Base-by-base conservation (phyloP, 2,797 vertebrate genomes). In the Pantherophis alleghaniensis region DNA sequence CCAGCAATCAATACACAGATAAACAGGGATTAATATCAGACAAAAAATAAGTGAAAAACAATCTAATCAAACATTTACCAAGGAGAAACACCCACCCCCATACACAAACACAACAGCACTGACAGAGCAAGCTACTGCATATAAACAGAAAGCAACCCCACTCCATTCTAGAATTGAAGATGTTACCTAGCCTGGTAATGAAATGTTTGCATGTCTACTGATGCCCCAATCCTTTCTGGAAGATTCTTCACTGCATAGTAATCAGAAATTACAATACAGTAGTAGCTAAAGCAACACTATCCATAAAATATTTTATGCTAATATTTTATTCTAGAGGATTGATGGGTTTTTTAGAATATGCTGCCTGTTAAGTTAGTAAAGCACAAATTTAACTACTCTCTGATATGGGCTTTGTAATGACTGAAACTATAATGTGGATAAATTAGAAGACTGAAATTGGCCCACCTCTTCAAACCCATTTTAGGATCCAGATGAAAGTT, bases 401-500 rank as follows among this genome's bases (percentile, higher is more conserved):
- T 88, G 61, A 74, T 87, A 90, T 14, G 28, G 18, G 18, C 57
- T 2, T 55, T 74, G 60, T 93, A 90, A 90, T 93, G 18, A 87
- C n/a, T 28, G 63, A 90, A 90, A 20, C 14, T 47, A 69, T 69
- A 55, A 53, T 16, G 42, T 79, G n/a, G 26, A 32, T 37, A 86
- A 86, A 90, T 66, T 90, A 59, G 47, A 63, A 51, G 51, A 57
- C 53, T 88, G 56, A 18, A 55, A 13, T 53, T 61, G 26, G 47
- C 53, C 22, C 83, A 69, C 47, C 47, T n/a, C 56, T 12, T 47
- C 61, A 51, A 91, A 55, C 20, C 20, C 16, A 53, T 28, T 56
- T 83, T 56, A 14, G 66, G 42, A 91, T 63, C 32, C 56, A 90
- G 42, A 88, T 92, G 63, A 92, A 92, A 89, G 69, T 42, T 59